phyloP scores from a whole-genome alignment of 2,113 vertebrate genomes.

The Rousettus leschenaultii region DNA sequence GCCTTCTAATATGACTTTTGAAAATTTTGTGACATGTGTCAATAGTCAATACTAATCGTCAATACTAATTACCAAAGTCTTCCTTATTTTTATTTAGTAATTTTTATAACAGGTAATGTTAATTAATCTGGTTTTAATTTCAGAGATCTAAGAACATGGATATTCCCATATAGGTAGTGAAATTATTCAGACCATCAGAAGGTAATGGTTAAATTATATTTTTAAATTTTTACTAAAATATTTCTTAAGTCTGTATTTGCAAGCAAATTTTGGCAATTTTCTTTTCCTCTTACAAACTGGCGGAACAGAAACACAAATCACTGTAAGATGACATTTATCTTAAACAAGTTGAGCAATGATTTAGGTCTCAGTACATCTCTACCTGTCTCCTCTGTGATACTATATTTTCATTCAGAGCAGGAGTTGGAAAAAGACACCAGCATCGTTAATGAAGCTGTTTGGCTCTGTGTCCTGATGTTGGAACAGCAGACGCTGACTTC shows the following conservation, averaged over 20 bases:
- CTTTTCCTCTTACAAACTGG: not conserved
- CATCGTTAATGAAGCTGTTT: slow-evolving; percentile 78
- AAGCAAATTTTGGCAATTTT: not conserved
- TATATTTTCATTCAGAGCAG: slow-evolving; percentile 13
- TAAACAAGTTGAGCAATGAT: not conserved
- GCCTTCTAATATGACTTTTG: not conserved
- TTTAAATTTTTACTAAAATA: not conserved
- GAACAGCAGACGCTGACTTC: slow-evolving; percentile 62
- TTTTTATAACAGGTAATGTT: not conserved
- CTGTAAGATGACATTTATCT: not conserved
- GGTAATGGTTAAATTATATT: not conserved
- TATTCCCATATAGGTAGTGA: not conserved
- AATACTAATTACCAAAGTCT: not conserved
- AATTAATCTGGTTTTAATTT: not conserved
- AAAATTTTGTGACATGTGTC: not conserved
- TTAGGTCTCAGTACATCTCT: not conserved
- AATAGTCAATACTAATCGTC: not conserved
- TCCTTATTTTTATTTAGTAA: not conserved
- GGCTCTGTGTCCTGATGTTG: slow-evolving; percentile 54
- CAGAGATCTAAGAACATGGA: not conserved
- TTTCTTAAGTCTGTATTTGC: not conserved
- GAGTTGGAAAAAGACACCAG: not conserved
- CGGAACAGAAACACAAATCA: not conserved
- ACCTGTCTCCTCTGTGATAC: not conserved
- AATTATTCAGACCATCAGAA: not conserved